Percentiles rank a stretch among this genome's conserved stretches.
phyloP scores from a whole-genome alignment of 2,888 invertebrate genomes.

The Rotaria socialis region DNA sequence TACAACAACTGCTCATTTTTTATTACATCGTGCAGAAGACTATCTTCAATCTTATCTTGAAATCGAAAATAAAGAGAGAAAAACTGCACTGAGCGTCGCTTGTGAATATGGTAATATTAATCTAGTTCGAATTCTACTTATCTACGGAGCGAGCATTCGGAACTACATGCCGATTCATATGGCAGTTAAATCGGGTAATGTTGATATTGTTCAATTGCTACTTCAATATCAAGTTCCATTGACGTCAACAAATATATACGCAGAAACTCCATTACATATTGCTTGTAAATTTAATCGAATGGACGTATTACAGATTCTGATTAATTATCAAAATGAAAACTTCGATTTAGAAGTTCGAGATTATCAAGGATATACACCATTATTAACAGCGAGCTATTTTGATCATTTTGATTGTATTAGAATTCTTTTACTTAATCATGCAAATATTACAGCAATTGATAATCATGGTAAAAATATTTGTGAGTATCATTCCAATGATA shows the following conservation, averaged over 20 bases:
- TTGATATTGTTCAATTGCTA: neutral
- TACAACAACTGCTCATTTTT: neutral
- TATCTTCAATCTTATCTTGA: neutral
- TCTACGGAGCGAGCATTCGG: neutral
- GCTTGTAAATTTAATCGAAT: conserved; percentile 26
- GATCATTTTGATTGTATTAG: neutral
- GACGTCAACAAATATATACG: neutral
- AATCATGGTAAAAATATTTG: neutral
- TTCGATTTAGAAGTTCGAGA: neutral
- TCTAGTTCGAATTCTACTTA: neutral
- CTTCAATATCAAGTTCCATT: neutral
- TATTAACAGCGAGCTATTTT: conserved; percentile 14
- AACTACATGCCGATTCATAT: neutral
- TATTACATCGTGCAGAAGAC: neutral
- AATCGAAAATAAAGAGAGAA: neutral
- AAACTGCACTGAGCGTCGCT: neutral
- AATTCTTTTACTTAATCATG: neutral
- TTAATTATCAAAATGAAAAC: neutral
- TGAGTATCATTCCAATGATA: neutral
- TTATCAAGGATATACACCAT: conserved; percentile 11
- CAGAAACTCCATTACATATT: neutral
- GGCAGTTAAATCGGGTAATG: neutral
- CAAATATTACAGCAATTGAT: neutral
- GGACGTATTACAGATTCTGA: neutral
- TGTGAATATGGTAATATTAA: neutral